These are phyloP conservation scores for Scrobipalpa atriplicella DNA, from an alignment of 2,888 invertebrate species.

Conservation along the genomic window DNA sequence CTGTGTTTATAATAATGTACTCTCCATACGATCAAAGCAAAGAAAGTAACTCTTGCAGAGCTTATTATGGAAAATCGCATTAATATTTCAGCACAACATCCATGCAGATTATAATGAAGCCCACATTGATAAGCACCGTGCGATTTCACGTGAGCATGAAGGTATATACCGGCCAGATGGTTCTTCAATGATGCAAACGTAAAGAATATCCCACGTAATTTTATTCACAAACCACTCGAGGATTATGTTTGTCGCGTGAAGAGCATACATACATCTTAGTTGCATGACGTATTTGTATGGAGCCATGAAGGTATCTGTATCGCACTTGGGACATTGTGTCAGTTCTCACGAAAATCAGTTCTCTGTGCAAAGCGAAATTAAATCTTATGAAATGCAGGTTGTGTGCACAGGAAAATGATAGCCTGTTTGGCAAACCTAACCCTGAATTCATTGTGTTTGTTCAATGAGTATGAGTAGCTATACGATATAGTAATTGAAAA, in stretches of 20 bases:
- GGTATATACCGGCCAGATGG: background rate
- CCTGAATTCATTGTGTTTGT: constrained; percentile 5
- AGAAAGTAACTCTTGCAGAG: too few relatives aligned
- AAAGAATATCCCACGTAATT: constrained; percentile 20
- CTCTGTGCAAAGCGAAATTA: constrained; percentile 31
- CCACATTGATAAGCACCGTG: background rate
- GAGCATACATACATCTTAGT: constrained; percentile 16
- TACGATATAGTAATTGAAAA: too few relatives aligned
- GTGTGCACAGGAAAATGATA: constrained; percentile 22
- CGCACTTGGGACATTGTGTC: constrained; percentile 30
- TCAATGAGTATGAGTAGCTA: background rate
- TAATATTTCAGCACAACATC: too few relatives aligned
- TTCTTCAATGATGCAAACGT: background rate
- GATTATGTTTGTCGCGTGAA: constrained; percentile 22
- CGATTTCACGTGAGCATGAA: background rate
- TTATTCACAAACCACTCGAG: constrained; percentile 13
- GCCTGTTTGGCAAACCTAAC: constrained; percentile 16
- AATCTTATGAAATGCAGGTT: constrained; percentile 30
- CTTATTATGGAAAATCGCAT: too few relatives aligned
- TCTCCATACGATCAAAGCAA: too few relatives aligned
- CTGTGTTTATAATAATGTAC: too few relatives aligned
- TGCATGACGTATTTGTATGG: constrained; percentile 24
- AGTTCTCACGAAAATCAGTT: constrained; percentile 35
- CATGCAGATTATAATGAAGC: too few relatives aligned
- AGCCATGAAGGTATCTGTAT: constrained; percentile 19